Evolutionary conservation across 2,888 invertebrate genomes (phyloP).

Genomic region (Flexamia atlantica): DNA sequence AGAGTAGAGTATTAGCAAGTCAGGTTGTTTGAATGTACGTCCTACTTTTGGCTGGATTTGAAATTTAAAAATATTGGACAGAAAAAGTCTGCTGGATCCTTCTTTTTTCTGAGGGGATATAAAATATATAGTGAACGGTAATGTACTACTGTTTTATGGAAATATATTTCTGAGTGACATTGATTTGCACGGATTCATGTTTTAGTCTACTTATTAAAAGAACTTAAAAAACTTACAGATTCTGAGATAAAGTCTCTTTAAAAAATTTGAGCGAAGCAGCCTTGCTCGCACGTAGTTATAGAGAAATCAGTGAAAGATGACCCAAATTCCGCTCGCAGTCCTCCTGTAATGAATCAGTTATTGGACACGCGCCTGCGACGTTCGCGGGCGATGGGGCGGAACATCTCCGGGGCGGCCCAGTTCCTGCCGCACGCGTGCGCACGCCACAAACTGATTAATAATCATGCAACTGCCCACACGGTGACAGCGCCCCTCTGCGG

Average conservation of each 20-base stretch:
- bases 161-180: too few relatives aligned
- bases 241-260: too few relatives aligned
- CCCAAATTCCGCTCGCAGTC: conserved; percentile 11
- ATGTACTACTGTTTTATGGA: too few relatives aligned
- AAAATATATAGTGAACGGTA: too few relatives aligned
- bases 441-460: background rate
- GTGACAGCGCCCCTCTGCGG: conserved; percentile 23
- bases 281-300: background rate
- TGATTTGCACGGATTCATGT: background rate
- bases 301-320: conserved; percentile 32
- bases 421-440: conserved; percentile 1
- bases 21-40: too few relatives aligned
- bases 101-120: too few relatives aligned
- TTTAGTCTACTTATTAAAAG: too few relatives aligned
- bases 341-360: conserved; percentile 11
- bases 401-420: background rate
- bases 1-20: too few relatives aligned
- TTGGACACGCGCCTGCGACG: conserved; percentile 3
- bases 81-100: too few relatives aligned
- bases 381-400: conserved; percentile 18
- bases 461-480: background rate
- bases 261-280: background rate
- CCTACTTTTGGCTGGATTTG: too few relatives aligned
- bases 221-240: too few relatives aligned
- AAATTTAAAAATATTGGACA: too few relatives aligned